Evolutionary conservation across 2,113 vertebrate species (phyloP), one percentile per base, ranked within the genome.

Genomic region (Cranoglanis bouderius): DNA sequence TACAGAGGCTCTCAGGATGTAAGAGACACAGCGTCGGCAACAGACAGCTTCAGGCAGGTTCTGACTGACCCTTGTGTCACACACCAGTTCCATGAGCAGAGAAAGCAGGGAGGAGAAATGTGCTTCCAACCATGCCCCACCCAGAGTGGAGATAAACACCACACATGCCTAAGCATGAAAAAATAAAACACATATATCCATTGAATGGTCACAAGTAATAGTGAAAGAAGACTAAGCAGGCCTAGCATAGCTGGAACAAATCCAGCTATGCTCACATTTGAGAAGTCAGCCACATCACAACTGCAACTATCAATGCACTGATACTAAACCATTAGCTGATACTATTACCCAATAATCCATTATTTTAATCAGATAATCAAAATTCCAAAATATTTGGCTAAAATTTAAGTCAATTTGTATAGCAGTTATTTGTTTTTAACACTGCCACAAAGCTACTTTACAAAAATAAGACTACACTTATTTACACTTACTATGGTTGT

Each of bases 111-210:
- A 67, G 70, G 95, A 90, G 93, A 98, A 96, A 94, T 97, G 96
- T n/a, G 92, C 94, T 93, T 98, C 97, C 93, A 99, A 92, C 98
- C 98, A 99, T 38, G 93, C 87, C 75, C 96, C 93, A 84, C 98
- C 97, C 90, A 99, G 94, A 32, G 94, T 94, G 90, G 96, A 97
- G 88, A 97, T 93, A 91, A 99, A 97, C 82, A 97, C 96, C 92
- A 99, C 97, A 24, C 96, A 98, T 26, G 97, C 96, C 98, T 43
- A 8, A 75, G 57, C 53, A 35, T 13, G 6, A 19, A 55, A 49
- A 38, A 32, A 51, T 9, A 51, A 61, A 21, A n/a, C 24, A 40
- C 43, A 14, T 2, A 46, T 26, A 26, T 13, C 21, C 10, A 43
- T 4, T 46, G 8, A 24, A 43, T 24, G 6, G 18, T 43, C 3